Evolutionary conservation across 2,113 vertebrate genomes (phyloP), one percentile per base, ranked within the genome.

Genomic region (Gopherus flavomarginatus): DNA sequence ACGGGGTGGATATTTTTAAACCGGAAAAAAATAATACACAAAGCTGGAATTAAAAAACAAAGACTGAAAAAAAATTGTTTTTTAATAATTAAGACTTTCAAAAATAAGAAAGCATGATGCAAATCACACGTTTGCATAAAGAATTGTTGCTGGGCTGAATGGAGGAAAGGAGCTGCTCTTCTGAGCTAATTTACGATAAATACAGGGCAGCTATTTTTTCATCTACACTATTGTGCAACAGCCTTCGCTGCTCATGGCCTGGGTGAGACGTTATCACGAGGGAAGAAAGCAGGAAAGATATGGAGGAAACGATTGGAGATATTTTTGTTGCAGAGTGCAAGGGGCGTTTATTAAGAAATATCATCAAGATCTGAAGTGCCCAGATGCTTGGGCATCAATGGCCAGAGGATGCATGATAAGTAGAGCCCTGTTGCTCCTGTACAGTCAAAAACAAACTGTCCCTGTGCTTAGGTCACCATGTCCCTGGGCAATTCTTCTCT

Each of bases 1-100:
- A 80, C 91, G 96, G 77, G 38, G 81, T 85, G 91, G 91, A 5
- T 96, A 97, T 97, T 98, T 98, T 97, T 97, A 96, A 98, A 96
- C 84, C 0, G 52, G 86, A 47, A 13, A 27, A 86, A 86, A 91
- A 95, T 75, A 57, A 94, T 54, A 59, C 77, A 85, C 80, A 94
- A 97, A 97, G 94, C 77, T 65, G 44, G 87, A 93, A 72, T 86
- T 78, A 78, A 90, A 52, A 90, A 88, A 47, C 24, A 85, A 53
- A 85, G 86, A 78, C 16, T 1, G 49, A 16, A 79, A 31, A 69
- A 92, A 88, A 92, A 89, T 95, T 92, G 95, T 90, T 97, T 97
- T 90, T 3, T 11, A 94, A 96, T 96, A 96, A 95, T 93, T 77
- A 97, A 65, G 94, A 95, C 84, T 95, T 97, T 89, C 85, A 84